Evolutionary conservation across 92 coral and sea anemone species (phyloP), one percentile per base, ranked within the genome.

Genomic region (Parazoanthus swiftii): DNA sequence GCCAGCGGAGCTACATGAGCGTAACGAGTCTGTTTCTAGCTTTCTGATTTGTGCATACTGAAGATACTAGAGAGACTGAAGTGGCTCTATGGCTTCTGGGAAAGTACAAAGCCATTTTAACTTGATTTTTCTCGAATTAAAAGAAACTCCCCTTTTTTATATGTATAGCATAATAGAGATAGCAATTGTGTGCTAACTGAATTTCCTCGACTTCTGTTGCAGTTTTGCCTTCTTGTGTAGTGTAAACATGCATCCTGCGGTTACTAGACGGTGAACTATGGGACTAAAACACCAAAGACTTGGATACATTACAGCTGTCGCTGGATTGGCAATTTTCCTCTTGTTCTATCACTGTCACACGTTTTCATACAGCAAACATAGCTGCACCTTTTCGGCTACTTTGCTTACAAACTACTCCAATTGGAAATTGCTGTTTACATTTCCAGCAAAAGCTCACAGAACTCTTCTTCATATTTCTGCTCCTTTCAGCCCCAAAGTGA

Each of bases 351-450:
- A 39, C 39, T 48, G 83, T 50, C 63, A 51, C 25, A 39, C 26
- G 7, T 56, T 29, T 29, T 8, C 66, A 21, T 38, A 29, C 42
- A 14, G 37, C 5, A 63, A 25, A 14, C 25, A 25, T 18, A 76
- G 63, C 15, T 82, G 86, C 38, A 42, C 86, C 20, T 65, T 82
- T 38, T 82, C 76, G 1, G 86, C 86, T 3, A 82, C 86, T 1
- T n/a, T 82, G 38, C 59, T 82, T 36, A 67, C n/a, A 66, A 82
- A 66, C 33, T 82, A 65, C 54, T 66, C 86, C 11, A 42, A 39
- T 26, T 82, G 86, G 86, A 82, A 67, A 44, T 21, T 67, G 6
- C 29, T 26, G 23, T 21, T 82, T 23, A 59, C 63, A 67, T 44
- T 82, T 39, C 86, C 86, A 15, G 33, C 46, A 76, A 44, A 35